phyloP scores from a whole-genome alignment of 2,888 invertebrate genomes.

The Temnothorax rugatulus region DNA sequence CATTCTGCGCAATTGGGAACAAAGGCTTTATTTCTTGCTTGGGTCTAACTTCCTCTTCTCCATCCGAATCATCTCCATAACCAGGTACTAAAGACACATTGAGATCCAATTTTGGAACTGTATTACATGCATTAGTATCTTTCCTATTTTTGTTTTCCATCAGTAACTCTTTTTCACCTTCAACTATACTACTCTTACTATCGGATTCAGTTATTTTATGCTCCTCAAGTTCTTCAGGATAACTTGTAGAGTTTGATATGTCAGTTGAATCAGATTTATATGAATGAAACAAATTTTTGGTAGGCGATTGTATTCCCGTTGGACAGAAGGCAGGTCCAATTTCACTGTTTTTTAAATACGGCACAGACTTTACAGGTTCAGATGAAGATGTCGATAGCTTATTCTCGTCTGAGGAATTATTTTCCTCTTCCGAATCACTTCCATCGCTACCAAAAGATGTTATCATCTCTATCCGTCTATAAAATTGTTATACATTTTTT shows the following conservation, averaged over 20 bases:
- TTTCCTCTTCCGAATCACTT: constrained; percentile 82
- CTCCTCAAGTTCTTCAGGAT: constrained; percentile 14
- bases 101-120: constrained; percentile 61
- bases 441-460: constrained; percentile 88
- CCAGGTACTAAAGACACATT: constrained; percentile 87
- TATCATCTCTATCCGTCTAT: constrained; percentile 88
- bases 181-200: not conserved
- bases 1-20: constrained; percentile 86
- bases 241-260: constrained; percentile 21
- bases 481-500: constrained; percentile 65
- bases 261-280: constrained; percentile 59
- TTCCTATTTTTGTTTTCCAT: constrained; percentile 39
- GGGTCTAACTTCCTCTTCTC: constrained; percentile 82
- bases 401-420: constrained; percentile 71
- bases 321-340: constrained; percentile 23
- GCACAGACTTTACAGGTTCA: not conserved
- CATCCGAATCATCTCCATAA: constrained; percentile 88
- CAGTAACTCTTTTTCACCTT: constrained; percentile 24
- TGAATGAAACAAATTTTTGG: constrained; percentile 57
- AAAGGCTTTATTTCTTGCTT: constrained; percentile 84
- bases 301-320: constrained; percentile 6
- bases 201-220: constrained; percentile 21
- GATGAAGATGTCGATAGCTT: constrained; percentile 46
- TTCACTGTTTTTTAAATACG: constrained; percentile 44
- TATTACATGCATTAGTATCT: constrained; percentile 38